Percentiles rank a stretch among this genome's conserved stretches.
phyloP scores from a whole-genome alignment of 2,888 invertebrate species.

The Glomeris marginata region DNA sequence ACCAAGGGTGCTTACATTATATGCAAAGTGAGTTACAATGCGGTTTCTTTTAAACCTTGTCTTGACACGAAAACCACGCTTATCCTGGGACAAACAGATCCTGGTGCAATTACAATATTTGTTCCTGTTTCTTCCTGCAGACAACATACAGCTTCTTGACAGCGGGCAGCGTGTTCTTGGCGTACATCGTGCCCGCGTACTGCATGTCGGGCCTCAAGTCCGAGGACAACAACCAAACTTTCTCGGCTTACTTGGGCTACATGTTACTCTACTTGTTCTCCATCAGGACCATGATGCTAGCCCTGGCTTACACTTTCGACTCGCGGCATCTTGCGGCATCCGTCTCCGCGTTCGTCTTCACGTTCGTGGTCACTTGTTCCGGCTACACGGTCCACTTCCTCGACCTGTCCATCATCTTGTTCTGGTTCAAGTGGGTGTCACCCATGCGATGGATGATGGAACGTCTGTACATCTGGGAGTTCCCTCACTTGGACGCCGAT shows the following conservation, averaged over 20 bases:
- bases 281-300: constrained; percentile 33
- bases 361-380: constrained; percentile 42
- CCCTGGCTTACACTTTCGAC: constrained; percentile 49
- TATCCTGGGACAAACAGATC: too few relatives aligned
- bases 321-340: constrained; percentile 44
- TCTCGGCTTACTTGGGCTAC: constrained; percentile 23
- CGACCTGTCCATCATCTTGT: constrained; percentile 48
- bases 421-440: constrained; percentile 51
- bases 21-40: constrained; percentile 46
- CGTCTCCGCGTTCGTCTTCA: constrained; percentile 42
- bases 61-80: too few relatives aligned
- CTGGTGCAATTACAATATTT: neutral
- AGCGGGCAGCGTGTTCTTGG: constrained; percentile 61
- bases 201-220: constrained; percentile 26
- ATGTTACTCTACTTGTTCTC: constrained; percentile 28
- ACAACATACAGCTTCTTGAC: constrained; percentile 61
- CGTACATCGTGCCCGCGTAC: constrained; percentile 64
- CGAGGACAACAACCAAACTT: constrained; percentile 18
- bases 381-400: constrained; percentile 53
- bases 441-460: constrained; percentile 59
- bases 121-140: constrained; percentile 35
- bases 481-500: constrained; percentile 7
- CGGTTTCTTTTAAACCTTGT: too few relatives aligned
- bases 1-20: constrained; percentile 60
- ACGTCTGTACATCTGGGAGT: constrained; percentile 33